A percentile compares a stretch with the other conserved stretches of the same genome.
These are phyloP conservation scores for Accipiter cooperii DNA, from an alignment of 2,113 vertebrate species.

Conservation along the genomic window DNA sequence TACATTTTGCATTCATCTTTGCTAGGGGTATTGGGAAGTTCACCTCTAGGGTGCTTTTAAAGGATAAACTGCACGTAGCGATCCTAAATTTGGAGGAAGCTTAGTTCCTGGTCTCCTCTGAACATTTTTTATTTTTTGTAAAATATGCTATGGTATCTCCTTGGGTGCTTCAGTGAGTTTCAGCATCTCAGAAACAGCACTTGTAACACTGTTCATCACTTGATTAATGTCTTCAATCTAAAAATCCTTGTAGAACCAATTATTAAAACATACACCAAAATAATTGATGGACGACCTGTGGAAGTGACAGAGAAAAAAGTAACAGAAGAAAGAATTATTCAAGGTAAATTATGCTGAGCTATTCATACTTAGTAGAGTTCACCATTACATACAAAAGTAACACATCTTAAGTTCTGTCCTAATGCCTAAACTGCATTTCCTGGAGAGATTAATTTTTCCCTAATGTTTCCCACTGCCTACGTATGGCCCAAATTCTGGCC, in stretches of 20 bases:
- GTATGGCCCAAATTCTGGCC: not conserved
- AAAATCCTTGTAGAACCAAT: conserved; percentile 70
- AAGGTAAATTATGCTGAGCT: conserved; percentile 61
- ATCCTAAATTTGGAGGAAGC: not conserved
- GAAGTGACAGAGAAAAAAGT: conserved; percentile 78
- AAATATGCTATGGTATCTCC: not conserved
- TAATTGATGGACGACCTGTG: conserved; percentile 74
- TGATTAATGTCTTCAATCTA: conserved; percentile 41
- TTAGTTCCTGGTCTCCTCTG: not conserved
- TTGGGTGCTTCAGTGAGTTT: not conserved
- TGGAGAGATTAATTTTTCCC: not conserved
- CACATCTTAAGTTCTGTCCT: not conserved
- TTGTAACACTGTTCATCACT: not conserved
- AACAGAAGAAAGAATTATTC: conserved; percentile 76
- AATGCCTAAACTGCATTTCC: not conserved
- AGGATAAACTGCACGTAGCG: not conserved
- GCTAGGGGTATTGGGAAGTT: not conserved
- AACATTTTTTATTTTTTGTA: not conserved
- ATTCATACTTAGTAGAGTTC: not conserved
- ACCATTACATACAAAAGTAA: not conserved
- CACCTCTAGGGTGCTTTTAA: not conserved
- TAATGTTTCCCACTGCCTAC: not conserved
- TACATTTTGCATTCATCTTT: not conserved
- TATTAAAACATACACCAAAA: conserved; percentile 77
- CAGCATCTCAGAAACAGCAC: not conserved